Percentiles rank a stretch among this genome's conserved stretches.
Evolutionary conservation across 2,797 vertebrate genomes (phyloP).

Genomic region (Chelidonichthys spinosus): DNA sequence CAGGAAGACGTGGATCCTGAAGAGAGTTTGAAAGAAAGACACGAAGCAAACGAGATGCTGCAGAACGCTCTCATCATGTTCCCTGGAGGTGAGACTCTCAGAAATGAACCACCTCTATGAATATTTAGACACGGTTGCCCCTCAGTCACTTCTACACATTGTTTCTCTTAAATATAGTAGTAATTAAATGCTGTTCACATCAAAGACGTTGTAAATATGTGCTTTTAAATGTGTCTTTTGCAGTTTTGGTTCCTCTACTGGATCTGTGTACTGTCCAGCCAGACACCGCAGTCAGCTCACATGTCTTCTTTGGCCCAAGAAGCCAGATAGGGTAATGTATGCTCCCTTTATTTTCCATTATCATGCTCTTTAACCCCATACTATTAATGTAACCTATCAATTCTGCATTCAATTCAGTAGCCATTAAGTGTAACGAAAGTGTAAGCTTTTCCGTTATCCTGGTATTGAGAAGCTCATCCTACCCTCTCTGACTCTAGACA

Average conservation of each 20-base stretch:
- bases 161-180: background rate
- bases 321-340: conserved; percentile 89
- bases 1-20: conserved; percentile 86
- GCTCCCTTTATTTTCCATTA: conserved; percentile 10
- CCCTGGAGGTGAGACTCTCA: conserved; percentile 87
- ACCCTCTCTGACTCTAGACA: conserved; percentile 81
- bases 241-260: conserved; percentile 92
- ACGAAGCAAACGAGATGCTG: conserved; percentile 85
- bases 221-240: conserved; percentile 43
- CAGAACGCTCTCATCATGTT: conserved; percentile 93
- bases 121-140: background rate
- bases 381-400: background rate
- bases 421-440: background rate
- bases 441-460: background rate
- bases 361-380: background rate
- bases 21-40: conserved; percentile 78
- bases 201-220: conserved; percentile 1
- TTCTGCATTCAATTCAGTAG: background rate
- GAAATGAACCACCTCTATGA: background rate
- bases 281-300: conserved; percentile 86
- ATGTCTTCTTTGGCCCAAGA: conserved; percentile 92
- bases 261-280: conserved; percentile 93
- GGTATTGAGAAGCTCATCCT: background rate
- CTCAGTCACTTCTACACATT: background rate
- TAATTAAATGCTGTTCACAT: background rate